phyloP scores from a whole-genome alignment of 2,113 vertebrate species.

The Eolophus roseicapilla region DNA sequence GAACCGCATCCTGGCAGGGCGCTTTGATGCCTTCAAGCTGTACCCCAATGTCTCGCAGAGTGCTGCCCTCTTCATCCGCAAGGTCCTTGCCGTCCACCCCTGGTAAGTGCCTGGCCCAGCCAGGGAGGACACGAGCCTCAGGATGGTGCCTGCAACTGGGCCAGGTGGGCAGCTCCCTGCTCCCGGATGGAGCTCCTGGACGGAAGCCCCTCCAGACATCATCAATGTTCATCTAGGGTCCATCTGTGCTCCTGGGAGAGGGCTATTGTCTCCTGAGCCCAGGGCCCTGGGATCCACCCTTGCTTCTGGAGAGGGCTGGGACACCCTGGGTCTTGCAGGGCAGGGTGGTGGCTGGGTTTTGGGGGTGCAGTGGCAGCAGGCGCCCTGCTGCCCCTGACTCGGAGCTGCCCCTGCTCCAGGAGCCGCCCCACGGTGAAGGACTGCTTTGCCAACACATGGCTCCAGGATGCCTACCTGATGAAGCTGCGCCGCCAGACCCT shows the following conservation, averaged over 20 bases:
- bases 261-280: background rate
- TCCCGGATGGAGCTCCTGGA: background rate
- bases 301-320: background rate
- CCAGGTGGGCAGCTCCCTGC: background rate
- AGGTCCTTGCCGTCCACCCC: slow-evolving; percentile 91
- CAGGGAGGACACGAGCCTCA: background rate
- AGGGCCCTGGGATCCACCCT: background rate
- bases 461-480: slow-evolving; percentile 98
- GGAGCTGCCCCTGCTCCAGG: slow-evolving; percentile 68
- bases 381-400: background rate
- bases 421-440: slow-evolving; percentile 93
- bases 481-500: slow-evolving; percentile 94
- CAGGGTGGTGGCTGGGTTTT: background rate
- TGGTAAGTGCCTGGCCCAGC: slow-evolving; percentile 79
- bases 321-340: background rate
- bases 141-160: background rate
- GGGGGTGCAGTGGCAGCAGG: background rate
- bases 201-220: background rate
- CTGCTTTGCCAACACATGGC: slow-evolving; percentile 93
- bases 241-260: background rate
- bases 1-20: slow-evolving; percentile 87
- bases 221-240: background rate
- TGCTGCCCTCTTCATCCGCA: slow-evolving; percentile 94
- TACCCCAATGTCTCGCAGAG: slow-evolving; percentile 98
- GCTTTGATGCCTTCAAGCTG: slow-evolving; percentile 93